These are phyloP conservation scores for Spatula clypeata DNA, from an alignment of 2,797 vertebrate species.

Conservation along the genomic window DNA sequence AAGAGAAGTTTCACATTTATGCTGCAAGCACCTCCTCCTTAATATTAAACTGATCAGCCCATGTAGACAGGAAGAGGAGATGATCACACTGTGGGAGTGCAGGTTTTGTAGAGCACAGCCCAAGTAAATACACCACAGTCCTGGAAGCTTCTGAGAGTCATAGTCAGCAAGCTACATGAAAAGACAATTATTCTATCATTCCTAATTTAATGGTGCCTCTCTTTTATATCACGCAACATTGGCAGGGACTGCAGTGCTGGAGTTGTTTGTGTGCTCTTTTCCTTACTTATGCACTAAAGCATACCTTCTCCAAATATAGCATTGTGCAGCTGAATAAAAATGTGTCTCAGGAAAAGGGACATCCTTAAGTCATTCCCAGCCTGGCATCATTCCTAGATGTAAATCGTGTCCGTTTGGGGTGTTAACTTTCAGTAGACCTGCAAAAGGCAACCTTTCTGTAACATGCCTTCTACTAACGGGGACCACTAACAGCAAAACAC, in stretches of 20 bases:
- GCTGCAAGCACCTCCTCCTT: neutral
- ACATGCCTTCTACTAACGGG: neutral
- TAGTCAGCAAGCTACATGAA: neutral
- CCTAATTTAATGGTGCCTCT: neutral
- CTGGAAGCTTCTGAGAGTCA: neutral
- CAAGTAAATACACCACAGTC: neutral
- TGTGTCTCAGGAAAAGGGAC: neutral
- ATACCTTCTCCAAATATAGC: neutral
- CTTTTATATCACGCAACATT: neutral
- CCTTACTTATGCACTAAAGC: neutral
- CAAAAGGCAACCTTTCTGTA: neutral
- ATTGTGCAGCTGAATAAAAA: neutral
- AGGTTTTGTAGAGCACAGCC: neutral
- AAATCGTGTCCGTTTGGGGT: neutral
- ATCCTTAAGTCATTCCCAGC: neutral
- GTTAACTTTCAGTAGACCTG: neutral
- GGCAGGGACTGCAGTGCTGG: neutral
- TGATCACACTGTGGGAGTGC: neutral
- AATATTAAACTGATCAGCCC: neutral
- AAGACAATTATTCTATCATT: neutral
- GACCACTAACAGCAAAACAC: neutral
- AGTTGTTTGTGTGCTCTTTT: neutral
- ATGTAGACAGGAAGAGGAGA: neutral
- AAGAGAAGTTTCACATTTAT: neutral
- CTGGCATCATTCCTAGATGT: neutral